Evolutionary conservation across 2,888 invertebrate species (phyloP), one percentile per base, ranked within the genome.

Genomic region (Petrolisthes cinctipes): DNA sequence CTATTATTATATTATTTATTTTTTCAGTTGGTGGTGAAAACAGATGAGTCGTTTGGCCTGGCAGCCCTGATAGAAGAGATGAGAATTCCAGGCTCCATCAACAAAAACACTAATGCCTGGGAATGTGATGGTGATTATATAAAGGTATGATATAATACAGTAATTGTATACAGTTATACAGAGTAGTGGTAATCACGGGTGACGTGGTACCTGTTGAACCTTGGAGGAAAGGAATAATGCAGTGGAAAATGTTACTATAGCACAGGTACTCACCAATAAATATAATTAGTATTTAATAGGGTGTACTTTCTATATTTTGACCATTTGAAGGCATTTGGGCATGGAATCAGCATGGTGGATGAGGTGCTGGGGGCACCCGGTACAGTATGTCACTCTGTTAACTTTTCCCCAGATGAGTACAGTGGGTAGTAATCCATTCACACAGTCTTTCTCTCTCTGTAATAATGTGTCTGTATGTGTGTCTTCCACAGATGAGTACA

Each of bases 41-140:
- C 84, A 57, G 20, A 57, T 20, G 76, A 87, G 56, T 73, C 61
- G 17, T 87, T 84, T 81, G 84, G 87, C 17, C 37, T 87, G 23
- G 83, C 73, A 14, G 87, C 87, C 84, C 80, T 87, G 54, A 75
- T 87, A 71, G 83, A 87, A 53, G 75, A 87, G n/a, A 84, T 87
- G 87, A 87, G 78, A n/a, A 75, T 87, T 37, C 51, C 5, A 54
- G 87, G 73, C n/a, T 78, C 20, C 51, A 57, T 53, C 7, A 66
- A 87, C 23, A 81, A 54, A n/a, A 5, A 75, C 0, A 86, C 86
- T 23, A 79, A 81, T 84, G 87, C 61, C 14, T 87, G 87, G 87
- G 56, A 75, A 54, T 87, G 87, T 84, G 75, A 87, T 23, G 82
- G 68, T 5, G 87, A 87, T 53, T 81, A 87, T 75, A 54, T 87